phyloP scores from a whole-genome alignment of 1,140 invertebrate species.

The Ptiloglossa arizonensis region DNA sequence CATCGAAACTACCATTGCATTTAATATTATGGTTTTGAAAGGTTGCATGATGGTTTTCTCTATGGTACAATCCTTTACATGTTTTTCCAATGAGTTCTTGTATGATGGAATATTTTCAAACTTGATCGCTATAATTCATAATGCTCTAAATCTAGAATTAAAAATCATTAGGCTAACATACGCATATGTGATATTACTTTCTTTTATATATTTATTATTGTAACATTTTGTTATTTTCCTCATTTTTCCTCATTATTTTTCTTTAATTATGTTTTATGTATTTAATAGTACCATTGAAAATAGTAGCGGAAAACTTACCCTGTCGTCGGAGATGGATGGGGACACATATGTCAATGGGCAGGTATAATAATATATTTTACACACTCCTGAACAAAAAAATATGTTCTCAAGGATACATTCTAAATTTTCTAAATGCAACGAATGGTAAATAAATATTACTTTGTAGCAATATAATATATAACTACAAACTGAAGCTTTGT shows the following conservation, averaged over 20 bases:
- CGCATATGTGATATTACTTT: background rate
- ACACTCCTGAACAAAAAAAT: too few species aligned
- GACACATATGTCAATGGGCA: slow-evolving; percentile 87
- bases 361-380: too few species aligned
- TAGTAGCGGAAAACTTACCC: slow-evolving; percentile 78
- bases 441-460: too few species aligned
- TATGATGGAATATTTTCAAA: background rate
- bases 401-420: too few species aligned
- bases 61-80: background rate
- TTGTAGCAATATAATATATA: too few species aligned
- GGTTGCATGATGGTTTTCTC: background rate
- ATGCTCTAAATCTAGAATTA: background rate
- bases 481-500: too few species aligned
- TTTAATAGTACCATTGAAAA: slow-evolving; percentile 78
- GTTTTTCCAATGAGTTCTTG: background rate
- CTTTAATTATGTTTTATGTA: slow-evolving; percentile 35
- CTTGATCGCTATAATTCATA: background rate
- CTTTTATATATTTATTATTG: background rate
- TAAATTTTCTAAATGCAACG: too few species aligned
- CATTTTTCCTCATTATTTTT: background rate
- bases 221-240: background rate
- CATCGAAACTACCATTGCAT: background rate
- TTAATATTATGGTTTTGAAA: background rate
- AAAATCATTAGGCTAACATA: background rate
- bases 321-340: slow-evolving; percentile 81